Evolutionary conservation across 64 coral and sea anemone species (phyloP).

Genomic region (Hydrozoanthus tunicans): DNA sequence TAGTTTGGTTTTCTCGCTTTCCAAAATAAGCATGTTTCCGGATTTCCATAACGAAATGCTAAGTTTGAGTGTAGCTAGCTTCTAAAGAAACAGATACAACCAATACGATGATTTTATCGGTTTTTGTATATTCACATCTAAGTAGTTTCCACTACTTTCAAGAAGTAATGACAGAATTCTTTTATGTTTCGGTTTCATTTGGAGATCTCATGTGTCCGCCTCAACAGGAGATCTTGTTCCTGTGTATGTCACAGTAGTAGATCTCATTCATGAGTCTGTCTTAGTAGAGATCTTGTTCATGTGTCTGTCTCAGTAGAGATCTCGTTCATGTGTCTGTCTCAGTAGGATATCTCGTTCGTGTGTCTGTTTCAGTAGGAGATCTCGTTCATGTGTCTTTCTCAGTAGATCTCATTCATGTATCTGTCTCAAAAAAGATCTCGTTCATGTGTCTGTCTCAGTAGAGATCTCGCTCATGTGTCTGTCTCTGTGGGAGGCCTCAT

Average conservation of each 20-base stretch:
- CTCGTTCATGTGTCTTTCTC: background rate
- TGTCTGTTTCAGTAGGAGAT: no score
- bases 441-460: no score
- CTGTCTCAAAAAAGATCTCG: background rate
- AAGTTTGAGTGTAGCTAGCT: background rate
- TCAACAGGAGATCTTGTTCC: background rate
- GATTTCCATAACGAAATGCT: no score
- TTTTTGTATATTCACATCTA: no score
- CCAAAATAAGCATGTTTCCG: background rate
- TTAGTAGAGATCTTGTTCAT: no score
- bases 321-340: background rate
- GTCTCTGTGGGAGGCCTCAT: background rate
- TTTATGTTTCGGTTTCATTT: background rate
- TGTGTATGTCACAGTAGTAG: background rate
- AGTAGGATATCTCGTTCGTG: background rate
- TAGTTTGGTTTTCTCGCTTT: no score
- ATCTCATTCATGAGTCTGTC: no score
- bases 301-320: no score
- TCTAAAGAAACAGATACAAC: background rate
- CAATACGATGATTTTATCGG: no score
- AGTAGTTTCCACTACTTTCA: no score
- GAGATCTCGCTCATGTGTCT: no score
- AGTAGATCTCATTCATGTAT: background rate
- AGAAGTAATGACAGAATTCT: no score
- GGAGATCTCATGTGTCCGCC: background rate